Conservation (phyloP, 2,113 vertebrate genomes). For the Pyrgilauda ruficollis region DNA sequence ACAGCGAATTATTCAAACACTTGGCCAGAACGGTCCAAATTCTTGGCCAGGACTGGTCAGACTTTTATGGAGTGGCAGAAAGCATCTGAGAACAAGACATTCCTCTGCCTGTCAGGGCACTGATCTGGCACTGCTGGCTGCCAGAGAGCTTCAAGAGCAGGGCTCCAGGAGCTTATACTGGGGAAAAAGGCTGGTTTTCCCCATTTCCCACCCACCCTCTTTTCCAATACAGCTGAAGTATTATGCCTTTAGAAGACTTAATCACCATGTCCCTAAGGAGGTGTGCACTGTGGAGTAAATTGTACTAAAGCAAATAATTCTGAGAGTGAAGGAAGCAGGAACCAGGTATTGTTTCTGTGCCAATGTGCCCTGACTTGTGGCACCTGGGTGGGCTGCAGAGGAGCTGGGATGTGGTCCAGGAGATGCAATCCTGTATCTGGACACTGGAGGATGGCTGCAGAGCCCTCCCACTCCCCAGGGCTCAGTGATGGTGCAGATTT, state of each 20-base stretch:
- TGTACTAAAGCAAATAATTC: not conserved
- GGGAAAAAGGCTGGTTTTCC: not conserved
- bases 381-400: not conserved
- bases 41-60: not conserved
- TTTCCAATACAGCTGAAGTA: not conserved
- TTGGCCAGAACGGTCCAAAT: not conserved
- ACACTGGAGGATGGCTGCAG: not conserved
- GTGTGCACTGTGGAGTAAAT: fast-evolving
- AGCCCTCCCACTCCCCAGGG: not conserved
- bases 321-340: not conserved
- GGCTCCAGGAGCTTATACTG: not conserved
- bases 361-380: not conserved
- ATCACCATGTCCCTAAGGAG: not conserved
- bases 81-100: not conserved
- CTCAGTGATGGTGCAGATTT: not conserved
- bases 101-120: not conserved
- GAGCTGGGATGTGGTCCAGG: not conserved
- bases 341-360: fast-evolving
- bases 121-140: not conserved
- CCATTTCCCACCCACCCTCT: not conserved
- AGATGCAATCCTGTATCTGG: not conserved
- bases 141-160: not conserved
- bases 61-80: not conserved
- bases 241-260: not conserved
- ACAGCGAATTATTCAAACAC: not conserved